A percentile compares a stretch with the other conserved stretches of the same genome.
Conservation (phyloP, 1,140 invertebrate genomes). For the Cepaea nemoralis region DNA sequence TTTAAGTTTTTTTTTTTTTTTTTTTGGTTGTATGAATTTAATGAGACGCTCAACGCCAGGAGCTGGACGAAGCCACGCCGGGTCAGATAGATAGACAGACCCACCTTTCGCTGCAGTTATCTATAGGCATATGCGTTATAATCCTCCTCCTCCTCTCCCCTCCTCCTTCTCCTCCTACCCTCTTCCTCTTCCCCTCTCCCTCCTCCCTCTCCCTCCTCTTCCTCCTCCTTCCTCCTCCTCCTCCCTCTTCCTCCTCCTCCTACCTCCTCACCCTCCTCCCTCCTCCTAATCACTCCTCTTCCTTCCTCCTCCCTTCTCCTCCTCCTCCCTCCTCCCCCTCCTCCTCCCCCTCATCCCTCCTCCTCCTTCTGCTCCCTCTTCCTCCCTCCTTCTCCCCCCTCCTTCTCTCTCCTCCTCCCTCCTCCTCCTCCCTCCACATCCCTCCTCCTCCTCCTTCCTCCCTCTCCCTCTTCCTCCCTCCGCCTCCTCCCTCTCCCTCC, state of each 20-base stretch:
- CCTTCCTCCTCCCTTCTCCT: too few relatives aligned
- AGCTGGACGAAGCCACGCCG: too few relatives aligned
- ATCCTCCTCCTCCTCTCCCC: background rate
- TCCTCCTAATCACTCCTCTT: background rate
- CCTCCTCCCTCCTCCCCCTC: background rate
- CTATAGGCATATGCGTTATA: too few relatives aligned
- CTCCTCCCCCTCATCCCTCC: background rate
- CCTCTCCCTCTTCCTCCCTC: background rate
- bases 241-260: background rate
- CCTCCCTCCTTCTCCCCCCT: background rate
- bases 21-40: too few relatives aligned
- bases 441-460: background rate
- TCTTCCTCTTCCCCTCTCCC: background rate
- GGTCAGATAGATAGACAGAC: too few relatives aligned
- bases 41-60: too few relatives aligned
- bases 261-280: background rate
- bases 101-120: too few relatives aligned
- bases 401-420: background rate
- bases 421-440: background rate
- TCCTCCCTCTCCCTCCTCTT: background rate
- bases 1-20: too few relatives aligned
- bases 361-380: background rate
- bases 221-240: background rate
- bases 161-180: background rate
- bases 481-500: background rate